phyloP scores from a whole-genome alignment of 2,113 vertebrate genomes.

The Acrocephalus kingi region DNA sequence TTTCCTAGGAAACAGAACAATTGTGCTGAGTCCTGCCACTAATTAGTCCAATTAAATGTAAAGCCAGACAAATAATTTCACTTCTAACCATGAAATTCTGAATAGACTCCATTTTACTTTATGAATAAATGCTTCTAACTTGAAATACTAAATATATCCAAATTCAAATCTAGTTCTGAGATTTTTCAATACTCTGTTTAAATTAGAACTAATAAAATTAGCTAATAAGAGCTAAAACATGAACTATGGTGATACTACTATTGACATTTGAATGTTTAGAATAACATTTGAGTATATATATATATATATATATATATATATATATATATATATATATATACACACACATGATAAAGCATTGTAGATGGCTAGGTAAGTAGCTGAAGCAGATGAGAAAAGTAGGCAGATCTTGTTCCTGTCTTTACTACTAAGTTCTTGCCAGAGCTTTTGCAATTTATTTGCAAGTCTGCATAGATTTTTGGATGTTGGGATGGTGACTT shows the following conservation, averaged over 20 bases:
- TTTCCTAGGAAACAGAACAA: neutral
- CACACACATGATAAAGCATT: neutral
- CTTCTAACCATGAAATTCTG: neutral
- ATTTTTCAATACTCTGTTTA: neutral
- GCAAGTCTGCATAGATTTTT: neutral
- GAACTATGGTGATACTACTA: neutral
- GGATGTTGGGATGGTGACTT: fast-evolving
- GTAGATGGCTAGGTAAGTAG: neutral
- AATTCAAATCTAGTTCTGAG: neutral
- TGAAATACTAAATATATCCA: neutral
- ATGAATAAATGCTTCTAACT: neutral
- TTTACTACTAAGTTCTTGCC: neutral
- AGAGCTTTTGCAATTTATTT: neutral
- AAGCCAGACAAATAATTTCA: neutral
- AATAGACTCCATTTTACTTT: neutral
- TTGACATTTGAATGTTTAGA: neutral
- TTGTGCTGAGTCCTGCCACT: neutral
- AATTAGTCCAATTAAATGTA: neutral
- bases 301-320: neutral
- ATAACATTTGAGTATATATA: neutral
- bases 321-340: too few relatives aligned
- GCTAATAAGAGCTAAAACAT: neutral
- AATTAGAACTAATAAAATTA: neutral
- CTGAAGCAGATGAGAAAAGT: neutral
- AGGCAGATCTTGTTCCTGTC: neutral